These are phyloP conservation scores for Bergia puertoricense DNA, from an alignment of 92 coral and sea anemone species.

Conservation along the genomic window DNA sequence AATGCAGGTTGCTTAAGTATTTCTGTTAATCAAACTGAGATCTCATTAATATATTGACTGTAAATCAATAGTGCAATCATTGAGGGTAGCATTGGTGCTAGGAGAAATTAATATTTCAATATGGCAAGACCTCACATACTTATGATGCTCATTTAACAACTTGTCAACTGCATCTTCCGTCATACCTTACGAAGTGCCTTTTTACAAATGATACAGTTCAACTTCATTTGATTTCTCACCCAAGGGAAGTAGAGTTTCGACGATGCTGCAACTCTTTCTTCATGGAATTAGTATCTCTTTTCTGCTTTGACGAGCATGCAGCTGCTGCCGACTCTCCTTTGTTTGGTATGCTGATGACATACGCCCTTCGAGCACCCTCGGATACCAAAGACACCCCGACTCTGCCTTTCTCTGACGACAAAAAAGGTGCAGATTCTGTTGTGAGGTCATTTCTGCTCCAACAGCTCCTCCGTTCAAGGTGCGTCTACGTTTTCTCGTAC, in stretches of 20 bases:
- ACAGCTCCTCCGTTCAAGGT: slow-evolving; percentile 15
- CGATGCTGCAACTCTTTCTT: slow-evolving; percentile 21
- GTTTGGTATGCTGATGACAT: slow-evolving; percentile 19
- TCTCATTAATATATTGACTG: no score
- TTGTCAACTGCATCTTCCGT: no score
- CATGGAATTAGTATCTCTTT: slow-evolving; percentile 30
- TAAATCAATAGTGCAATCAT: no score
- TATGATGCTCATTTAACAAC: no score
- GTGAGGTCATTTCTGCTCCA: slow-evolving; percentile 30
- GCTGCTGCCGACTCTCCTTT: background rate
- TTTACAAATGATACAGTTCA: background rate
- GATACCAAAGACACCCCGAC: background rate
- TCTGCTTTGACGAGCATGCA: slow-evolving; percentile 10
- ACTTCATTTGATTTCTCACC: slow-evolving; percentile 3
- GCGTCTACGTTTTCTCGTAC: background rate
- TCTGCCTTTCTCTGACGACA: slow-evolving; percentile 18
- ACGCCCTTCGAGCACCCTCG: slow-evolving; percentile 28
- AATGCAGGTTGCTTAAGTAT: no score
- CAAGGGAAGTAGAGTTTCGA: slow-evolving; percentile 26
- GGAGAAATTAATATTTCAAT: no score
- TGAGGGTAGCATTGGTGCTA: no score
- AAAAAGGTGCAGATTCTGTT: background rate
- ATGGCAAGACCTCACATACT: no score
- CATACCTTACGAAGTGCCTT: no score
- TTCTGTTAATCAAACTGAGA: no score